A percentile compares a stretch with the other conserved stretches of the same genome.
These are phyloP conservation scores for Chrysolina haemoptera DNA, from an alignment of 2,888 invertebrate species.

Conservation along the genomic window DNA sequence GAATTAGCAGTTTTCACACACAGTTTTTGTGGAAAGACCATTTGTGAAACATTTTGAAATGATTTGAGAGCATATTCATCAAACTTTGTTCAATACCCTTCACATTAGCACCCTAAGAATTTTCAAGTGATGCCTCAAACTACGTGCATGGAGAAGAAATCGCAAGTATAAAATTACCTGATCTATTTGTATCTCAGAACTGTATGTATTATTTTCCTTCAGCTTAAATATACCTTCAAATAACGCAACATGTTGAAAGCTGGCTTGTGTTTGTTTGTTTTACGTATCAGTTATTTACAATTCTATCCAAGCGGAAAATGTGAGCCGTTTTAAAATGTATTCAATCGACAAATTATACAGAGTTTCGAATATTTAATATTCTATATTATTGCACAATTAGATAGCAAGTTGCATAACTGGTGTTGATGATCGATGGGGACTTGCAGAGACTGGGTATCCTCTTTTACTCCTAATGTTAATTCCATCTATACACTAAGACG, in stretches of 20 bases:
- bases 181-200: slow-evolving; percentile 13
- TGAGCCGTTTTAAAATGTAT: slow-evolving; percentile 1
- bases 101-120: too few species aligned
- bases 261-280: slow-evolving; percentile 12
- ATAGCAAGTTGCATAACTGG: not conserved
- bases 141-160: slow-evolving; percentile 9
- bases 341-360: not conserved
- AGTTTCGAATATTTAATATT: not conserved
- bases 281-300: not conserved
- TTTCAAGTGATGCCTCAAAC: too few species aligned
- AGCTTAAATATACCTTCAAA: slow-evolving; percentile 15
- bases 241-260: slow-evolving; percentile 21
- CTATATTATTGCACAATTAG: not conserved
- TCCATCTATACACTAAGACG: too few species aligned
- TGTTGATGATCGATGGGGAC: not conserved
- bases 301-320: slow-evolving; percentile 4
- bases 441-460: too few species aligned
- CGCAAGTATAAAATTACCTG: slow-evolving; percentile 17
- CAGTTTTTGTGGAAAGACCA: too few species aligned
- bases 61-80: too few species aligned
- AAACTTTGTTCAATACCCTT: not conserved
- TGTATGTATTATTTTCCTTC: slow-evolving; percentile 19
- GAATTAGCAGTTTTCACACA: too few species aligned
- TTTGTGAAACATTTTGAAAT: too few species aligned
- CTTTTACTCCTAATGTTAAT: too few species aligned